Conservation (phyloP, 2,113 vertebrate species). For the Boleophthalmus pectinirostris region DNA sequence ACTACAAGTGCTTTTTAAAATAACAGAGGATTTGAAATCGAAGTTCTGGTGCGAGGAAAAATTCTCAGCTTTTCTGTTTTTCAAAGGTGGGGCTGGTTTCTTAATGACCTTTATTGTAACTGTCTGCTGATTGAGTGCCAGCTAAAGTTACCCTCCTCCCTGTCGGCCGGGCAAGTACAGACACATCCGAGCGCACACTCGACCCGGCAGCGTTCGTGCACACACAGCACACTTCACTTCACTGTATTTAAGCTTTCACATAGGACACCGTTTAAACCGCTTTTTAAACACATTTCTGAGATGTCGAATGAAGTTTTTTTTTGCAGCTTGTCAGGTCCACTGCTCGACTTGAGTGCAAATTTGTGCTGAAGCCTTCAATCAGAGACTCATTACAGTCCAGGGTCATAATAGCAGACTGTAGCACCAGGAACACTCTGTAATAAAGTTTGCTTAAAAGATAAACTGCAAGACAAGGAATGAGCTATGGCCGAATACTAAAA, state of each 20-base stretch:
- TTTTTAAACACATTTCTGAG: slow-evolving; percentile 27
- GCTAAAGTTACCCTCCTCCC: slow-evolving; percentile 56
- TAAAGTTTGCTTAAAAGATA: slow-evolving; percentile 66
- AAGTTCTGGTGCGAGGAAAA: neutral
- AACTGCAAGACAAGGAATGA: slow-evolving; percentile 45
- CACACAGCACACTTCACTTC: slow-evolving; percentile 9
- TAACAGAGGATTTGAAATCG: neutral
- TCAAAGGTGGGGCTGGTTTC: slow-evolving; percentile 52
- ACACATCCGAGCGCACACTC: slow-evolving; percentile 47
- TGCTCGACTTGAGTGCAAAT: slow-evolving; percentile 58
- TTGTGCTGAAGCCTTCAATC: slow-evolving; percentile 63
- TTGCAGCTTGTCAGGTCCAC: slow-evolving; percentile 37
- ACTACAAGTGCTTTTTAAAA: no score
- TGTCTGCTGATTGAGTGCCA: slow-evolving; percentile 57
- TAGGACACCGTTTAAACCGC: slow-evolving; percentile 28
- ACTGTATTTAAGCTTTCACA: slow-evolving; percentile 23
- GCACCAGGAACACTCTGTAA: slow-evolving; percentile 69
- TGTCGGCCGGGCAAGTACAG: slow-evolving; percentile 59
- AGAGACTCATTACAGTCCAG: slow-evolving; percentile 69
- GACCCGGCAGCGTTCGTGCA: no score
- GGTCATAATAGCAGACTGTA: slow-evolving; percentile 74
- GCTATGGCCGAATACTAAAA: slow-evolving; percentile 37
- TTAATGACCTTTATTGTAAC: slow-evolving; percentile 62
- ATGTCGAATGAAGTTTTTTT: slow-evolving; percentile 1
- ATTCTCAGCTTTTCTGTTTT: slow-evolving; percentile 36